These are phyloP conservation scores for Trichonephila inaurata DNA, from an alignment of 1,140 invertebrate genomes.

Conservation along the genomic window DNA sequence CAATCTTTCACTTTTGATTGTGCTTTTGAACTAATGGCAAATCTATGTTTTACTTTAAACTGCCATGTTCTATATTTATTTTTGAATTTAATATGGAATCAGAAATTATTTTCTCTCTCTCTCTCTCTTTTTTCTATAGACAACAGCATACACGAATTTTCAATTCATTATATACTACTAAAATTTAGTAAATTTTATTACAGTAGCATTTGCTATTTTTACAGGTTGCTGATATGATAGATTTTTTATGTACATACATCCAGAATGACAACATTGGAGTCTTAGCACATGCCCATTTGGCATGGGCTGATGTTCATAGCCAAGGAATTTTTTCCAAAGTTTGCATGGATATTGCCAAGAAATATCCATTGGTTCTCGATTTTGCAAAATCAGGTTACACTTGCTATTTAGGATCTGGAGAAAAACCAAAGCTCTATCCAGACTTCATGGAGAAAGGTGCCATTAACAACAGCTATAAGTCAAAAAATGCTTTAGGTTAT, in stretches of 20 bases:
- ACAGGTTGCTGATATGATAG: constrained; percentile 78
- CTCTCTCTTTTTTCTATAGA: too few species aligned
- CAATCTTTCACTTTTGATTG: too few species aligned
- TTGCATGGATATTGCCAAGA: constrained; percentile 78
- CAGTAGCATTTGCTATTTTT: constrained; percentile 3
- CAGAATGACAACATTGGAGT: constrained; percentile 79
- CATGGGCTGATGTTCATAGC: constrained; percentile 77
- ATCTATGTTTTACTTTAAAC: too few species aligned
- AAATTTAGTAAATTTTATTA: too few species aligned
- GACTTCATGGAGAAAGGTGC: constrained; percentile 79
- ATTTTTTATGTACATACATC: constrained; percentile 79
- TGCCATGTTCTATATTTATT: too few species aligned
- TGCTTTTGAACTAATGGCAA: too few species aligned
- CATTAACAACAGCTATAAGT: constrained; percentile 78
- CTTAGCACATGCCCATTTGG: constrained; percentile 79
- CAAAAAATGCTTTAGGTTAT: constrained; percentile 78
- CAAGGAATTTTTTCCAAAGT: constrained; percentile 78
- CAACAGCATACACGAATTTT: too few species aligned
- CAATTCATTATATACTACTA: too few species aligned
- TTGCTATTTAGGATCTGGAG: constrained; percentile 72
- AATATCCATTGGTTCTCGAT: constrained; percentile 78
- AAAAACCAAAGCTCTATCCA: constrained; percentile 78
- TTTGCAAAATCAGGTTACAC: constrained; percentile 79
- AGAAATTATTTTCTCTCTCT: too few species aligned
- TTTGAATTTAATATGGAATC: too few species aligned